Conservation (phyloP, 2,797 vertebrate genomes). For the Pseudochaenichthys georgianus region DNA sequence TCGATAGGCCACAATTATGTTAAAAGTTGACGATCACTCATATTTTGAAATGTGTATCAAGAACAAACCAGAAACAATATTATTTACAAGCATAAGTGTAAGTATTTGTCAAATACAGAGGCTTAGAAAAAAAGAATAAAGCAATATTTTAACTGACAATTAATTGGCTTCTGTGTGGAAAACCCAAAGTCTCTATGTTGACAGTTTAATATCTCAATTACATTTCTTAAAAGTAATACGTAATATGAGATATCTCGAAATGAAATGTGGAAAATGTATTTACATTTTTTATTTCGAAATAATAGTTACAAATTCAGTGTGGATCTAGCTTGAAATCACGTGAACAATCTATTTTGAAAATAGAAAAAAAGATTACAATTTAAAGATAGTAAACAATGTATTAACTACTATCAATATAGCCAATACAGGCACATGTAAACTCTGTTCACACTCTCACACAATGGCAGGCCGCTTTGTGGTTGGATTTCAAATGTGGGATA, state of each 20-base stretch:
- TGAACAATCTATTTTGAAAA: background rate
- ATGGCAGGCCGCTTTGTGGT: conserved; percentile 16
- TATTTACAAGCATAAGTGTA: background rate
- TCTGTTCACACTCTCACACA: background rate
- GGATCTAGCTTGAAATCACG: background rate
- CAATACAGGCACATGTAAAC: conserved; percentile 11
- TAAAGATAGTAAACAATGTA: background rate
- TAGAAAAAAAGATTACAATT: background rate
- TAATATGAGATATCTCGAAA: background rate
- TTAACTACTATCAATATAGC: background rate
- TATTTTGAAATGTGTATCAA: background rate
- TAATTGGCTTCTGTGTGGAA: background rate
- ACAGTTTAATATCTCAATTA: background rate
- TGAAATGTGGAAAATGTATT: background rate
- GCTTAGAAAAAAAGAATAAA: background rate
- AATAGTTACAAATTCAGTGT: background rate
- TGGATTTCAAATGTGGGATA: conserved; percentile 6
- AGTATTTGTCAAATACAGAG: background rate
- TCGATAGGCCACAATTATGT: background rate
- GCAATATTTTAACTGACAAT: background rate
- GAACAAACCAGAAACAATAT: background rate
- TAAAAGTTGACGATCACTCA: conserved; percentile 3
- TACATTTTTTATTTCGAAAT: background rate
- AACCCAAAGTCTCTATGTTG: background rate
- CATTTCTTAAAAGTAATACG: background rate